Conservation (phyloP, 2,113 vertebrate species). For the Xiphias gladius region DNA sequence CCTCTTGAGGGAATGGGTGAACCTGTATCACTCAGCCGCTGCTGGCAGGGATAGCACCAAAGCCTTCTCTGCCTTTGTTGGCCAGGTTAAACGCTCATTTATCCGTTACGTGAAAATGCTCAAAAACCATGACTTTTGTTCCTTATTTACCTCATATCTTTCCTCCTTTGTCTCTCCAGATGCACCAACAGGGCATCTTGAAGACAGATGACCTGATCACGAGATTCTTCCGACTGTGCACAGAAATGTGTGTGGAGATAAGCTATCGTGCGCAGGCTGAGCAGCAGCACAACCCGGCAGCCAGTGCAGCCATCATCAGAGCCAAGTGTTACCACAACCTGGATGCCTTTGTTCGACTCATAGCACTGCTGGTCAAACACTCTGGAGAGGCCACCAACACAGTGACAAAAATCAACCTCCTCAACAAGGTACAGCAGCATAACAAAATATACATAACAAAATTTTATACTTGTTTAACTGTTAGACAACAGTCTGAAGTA, state of each 20-base stretch:
- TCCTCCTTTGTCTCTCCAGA: constrained; percentile 78
- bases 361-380: constrained; percentile 97
- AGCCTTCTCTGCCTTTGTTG: constrained; percentile 99
- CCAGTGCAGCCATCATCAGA: constrained; percentile 96
- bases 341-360: constrained; percentile 97
- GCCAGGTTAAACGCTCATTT: constrained; percentile 87
- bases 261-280: constrained; percentile 98
- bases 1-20: constrained; percentile 98
- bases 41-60: constrained; percentile 99
- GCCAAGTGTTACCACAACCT: constrained; percentile 99
- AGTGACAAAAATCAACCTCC: constrained; percentile 98
- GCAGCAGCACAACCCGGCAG: constrained; percentile 98
- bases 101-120: not conserved
- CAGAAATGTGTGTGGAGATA: constrained; percentile 99
- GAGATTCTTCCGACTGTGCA: constrained; percentile 97
- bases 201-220: constrained; percentile 99
- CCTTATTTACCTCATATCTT: not conserved
- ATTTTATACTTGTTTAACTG: not conserved
- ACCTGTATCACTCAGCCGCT: constrained; percentile 98
- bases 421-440: constrained; percentile 90
- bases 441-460: not conserved
- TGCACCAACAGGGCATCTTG: constrained; percentile 99
- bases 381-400: constrained; percentile 99
- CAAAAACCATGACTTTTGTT: not conserved
- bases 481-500: not conserved